These are phyloP conservation scores for Sebastes hubbsi DNA, from an alignment of 2,797 vertebrate species.

Conservation along the genomic window DNA sequence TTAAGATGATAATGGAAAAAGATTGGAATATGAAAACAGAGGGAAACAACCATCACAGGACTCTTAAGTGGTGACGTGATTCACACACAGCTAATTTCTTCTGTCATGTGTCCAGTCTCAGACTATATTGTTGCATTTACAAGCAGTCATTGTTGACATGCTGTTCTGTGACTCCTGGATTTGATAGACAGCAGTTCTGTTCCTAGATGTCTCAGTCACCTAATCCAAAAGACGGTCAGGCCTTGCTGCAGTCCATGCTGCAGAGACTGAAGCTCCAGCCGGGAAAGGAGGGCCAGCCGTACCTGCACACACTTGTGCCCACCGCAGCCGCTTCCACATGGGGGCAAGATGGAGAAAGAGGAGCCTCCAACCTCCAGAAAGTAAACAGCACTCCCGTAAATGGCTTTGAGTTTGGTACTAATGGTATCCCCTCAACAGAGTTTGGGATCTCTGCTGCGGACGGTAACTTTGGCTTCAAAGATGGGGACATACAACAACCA, in stretches of 20 bases:
- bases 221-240: constrained; percentile 69
- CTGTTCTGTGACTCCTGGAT: constrained; percentile 19
- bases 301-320: neutral
- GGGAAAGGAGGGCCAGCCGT: constrained; percentile 41
- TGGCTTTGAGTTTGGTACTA: constrained; percentile 29
- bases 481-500: constrained; percentile 1
- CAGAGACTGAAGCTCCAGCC: constrained; percentile 80
- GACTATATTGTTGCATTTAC: neutral
- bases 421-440: constrained; percentile 16
- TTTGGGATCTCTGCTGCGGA: neutral
- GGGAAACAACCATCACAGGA: constrained; percentile 6
- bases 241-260: constrained; percentile 85
- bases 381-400: constrained; percentile 28
- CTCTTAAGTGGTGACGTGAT: constrained; percentile 12
- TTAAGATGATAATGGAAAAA: constrained; percentile 18
- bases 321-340: neutral
- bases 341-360: neutral
- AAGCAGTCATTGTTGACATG: neutral
- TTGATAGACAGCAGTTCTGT: constrained; percentile 21
- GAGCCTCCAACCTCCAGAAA: constrained; percentile 9
- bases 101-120: neutral
- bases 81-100: neutral
- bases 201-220: constrained; percentile 77
- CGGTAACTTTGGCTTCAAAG: constrained; percentile 5
- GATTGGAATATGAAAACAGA: constrained; percentile 23